Conservation (phyloP, 1,140 invertebrate species). For the Rhagoletis pomonella region DNA sequence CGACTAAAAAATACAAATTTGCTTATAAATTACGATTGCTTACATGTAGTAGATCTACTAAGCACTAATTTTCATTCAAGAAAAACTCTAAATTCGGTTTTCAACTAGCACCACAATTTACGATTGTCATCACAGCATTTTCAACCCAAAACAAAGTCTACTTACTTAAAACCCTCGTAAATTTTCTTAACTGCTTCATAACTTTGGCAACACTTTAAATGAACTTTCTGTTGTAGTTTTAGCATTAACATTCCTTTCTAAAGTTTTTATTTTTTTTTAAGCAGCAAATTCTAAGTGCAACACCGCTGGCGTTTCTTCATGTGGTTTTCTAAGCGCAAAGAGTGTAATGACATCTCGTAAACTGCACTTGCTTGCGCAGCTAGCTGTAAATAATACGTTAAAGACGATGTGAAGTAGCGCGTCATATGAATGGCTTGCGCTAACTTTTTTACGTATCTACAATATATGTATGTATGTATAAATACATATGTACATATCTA, state of each 20-base stretch:
- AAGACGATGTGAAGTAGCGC: background rate
- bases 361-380: background rate
- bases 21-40: too few relatives aligned
- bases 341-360: constrained; percentile 48
- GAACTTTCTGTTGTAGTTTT: background rate
- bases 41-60: background rate
- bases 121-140: too few relatives aligned
- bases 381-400: constrained; percentile 42
- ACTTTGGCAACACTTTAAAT: background rate
- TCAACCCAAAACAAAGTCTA: too few relatives aligned
- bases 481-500: too few relatives aligned
- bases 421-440: constrained; percentile 1
- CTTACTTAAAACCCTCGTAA: background rate
- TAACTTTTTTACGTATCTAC: background rate
- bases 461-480: background rate
- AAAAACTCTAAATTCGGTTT: background rate
- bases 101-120: background rate
- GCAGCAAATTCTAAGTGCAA: constrained; percentile 8
- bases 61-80: constrained; percentile 3
- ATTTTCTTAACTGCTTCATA: background rate
- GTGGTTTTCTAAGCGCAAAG: constrained; percentile 8
- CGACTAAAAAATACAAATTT: too few relatives aligned
- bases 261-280: background rate
- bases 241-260: background rate
- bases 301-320: background rate